A percentile compares a stretch with the other conserved stretches of the same genome.
phyloP scores from a whole-genome alignment of 2,113 vertebrate species.

The Gnathonemus longibarbis region DNA sequence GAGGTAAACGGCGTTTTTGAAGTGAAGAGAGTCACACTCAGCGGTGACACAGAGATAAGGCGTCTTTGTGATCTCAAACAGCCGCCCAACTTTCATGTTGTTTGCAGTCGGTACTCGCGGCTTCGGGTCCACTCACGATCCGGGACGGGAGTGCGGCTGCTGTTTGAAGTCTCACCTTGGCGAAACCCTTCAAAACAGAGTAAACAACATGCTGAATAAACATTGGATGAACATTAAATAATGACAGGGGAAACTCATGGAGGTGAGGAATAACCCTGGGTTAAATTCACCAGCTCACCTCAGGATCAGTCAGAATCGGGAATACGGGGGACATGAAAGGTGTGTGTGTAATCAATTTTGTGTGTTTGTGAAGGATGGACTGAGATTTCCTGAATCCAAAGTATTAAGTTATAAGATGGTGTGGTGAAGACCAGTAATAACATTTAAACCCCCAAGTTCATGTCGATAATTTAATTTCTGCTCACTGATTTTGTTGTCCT shows the following conservation, averaged over 20 bases:
- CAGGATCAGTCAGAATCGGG: neutral
- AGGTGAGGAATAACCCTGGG: neutral
- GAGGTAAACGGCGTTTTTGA: neutral
- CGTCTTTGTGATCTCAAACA: slow-evolving; percentile 2
- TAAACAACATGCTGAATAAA: slow-evolving; percentile 36
- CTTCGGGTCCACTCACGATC: slow-evolving; percentile 8
- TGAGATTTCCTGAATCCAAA: neutral
- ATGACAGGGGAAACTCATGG: neutral
- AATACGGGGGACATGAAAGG: neutral
- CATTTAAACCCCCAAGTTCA: neutral
- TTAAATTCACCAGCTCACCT: neutral
- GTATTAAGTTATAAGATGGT: neutral
- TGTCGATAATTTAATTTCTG: neutral
- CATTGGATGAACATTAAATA: neutral
- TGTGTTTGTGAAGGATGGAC: neutral
- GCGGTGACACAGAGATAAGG: neutral
- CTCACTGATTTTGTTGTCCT: neutral
- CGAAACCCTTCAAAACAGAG: slow-evolving; percentile 38
- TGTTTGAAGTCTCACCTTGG: slow-evolving; percentile 39
- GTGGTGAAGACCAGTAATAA: neutral
- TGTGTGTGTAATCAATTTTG: neutral
- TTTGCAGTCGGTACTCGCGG: slow-evolving; percentile 14
- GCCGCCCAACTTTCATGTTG: slow-evolving; percentile 25
- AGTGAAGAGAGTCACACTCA: neutral
- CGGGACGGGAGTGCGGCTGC: slow-evolving; percentile 15